phyloP scores from a whole-genome alignment of 2,888 invertebrate genomes.

The Drosophila algonquin region DNA sequence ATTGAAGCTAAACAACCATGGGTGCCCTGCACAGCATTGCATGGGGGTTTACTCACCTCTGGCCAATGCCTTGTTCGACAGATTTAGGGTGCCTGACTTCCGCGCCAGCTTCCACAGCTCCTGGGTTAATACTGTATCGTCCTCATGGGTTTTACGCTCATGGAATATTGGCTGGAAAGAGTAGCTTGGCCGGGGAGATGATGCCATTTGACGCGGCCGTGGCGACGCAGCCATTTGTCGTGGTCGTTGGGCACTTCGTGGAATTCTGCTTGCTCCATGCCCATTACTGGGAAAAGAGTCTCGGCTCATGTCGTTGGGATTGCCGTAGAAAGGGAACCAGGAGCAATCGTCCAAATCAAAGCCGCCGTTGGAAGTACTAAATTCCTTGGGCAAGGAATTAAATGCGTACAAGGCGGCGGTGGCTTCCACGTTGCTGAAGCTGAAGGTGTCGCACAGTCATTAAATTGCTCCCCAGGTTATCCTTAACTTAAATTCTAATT shows the following conservation, averaged over 20 bases:
- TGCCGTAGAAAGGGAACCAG: conserved; percentile 44
- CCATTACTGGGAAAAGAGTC: background rate
- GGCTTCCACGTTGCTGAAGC: conserved; percentile 4
- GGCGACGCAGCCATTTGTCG: conserved; percentile 61
- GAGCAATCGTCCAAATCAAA: conserved; percentile 6
- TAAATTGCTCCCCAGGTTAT: background rate
- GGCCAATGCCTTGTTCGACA: conserved; percentile 90
- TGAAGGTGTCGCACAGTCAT: conserved; percentile 16
- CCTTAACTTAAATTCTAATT: conserved; percentile 12
- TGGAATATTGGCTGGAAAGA: conserved; percentile 87
- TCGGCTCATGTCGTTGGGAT: conserved; percentile 41
- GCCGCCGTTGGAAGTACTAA: conserved; percentile 12
- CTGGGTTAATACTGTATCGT: conserved; percentile 88
- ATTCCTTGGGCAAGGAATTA: conserved; percentile 18
- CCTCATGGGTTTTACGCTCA: conserved; percentile 86
- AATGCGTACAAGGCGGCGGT: conserved; percentile 1
- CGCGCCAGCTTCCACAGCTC: conserved; percentile 91
- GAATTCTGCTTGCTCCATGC: conserved; percentile 49
- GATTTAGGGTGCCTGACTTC: conserved; percentile 91
- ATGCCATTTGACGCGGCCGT: conserved; percentile 37
- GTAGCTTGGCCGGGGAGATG: conserved; percentile 63
- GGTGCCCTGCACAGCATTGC: background rate
- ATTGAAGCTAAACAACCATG: conserved; percentile 7
- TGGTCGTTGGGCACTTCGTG: conserved; percentile 43
- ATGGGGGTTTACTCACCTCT: conserved; percentile 85